Evolutionary conservation across 2,113 vertebrate species (phyloP).

Genomic region (Thermophis baileyi): DNA sequence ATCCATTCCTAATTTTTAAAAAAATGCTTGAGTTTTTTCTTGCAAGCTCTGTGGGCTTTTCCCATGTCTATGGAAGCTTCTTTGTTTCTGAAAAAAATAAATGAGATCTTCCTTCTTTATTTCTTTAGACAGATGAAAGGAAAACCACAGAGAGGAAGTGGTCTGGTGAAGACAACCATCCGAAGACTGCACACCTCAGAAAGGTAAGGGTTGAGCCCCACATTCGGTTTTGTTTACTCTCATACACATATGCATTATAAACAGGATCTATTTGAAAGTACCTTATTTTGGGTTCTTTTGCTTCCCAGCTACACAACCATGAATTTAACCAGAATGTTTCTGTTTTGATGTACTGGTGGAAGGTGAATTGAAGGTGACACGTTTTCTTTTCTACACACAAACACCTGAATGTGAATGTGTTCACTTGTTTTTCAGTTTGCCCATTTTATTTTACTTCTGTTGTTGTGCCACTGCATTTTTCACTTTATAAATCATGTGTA

Average conservation of each 20-base stretch:
- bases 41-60: not conserved
- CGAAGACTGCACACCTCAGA: slow-evolving; percentile 33
- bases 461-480: not conserved
- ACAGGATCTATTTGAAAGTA: not conserved
- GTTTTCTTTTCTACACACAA: not conserved
- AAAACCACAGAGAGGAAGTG: slow-evolving; percentile 59
- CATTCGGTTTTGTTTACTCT: not conserved
- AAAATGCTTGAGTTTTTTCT: not conserved
- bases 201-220: slow-evolving; percentile 50
- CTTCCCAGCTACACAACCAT: not conserved
- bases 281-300: not conserved
- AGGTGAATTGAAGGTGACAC: not conserved
- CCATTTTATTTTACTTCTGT: not conserved
- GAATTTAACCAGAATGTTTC: not conserved
- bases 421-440: not conserved
- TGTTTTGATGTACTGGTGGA: not conserved
- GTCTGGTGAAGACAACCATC: slow-evolving; percentile 53
- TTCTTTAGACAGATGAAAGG: slow-evolving; percentile 53
- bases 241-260: not conserved
- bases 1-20: not conserved
- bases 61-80: not conserved
- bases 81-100: slow-evolving; percentile 10
- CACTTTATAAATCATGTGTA: not conserved
- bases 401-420: not conserved
- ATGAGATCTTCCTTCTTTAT: not conserved